A percentile compares a stretch with the other conserved stretches of the same genome.
These are phyloP conservation scores for Apteryx owenii DNA, from an alignment of 2,113 vertebrate genomes.

Conservation along the genomic window DNA sequence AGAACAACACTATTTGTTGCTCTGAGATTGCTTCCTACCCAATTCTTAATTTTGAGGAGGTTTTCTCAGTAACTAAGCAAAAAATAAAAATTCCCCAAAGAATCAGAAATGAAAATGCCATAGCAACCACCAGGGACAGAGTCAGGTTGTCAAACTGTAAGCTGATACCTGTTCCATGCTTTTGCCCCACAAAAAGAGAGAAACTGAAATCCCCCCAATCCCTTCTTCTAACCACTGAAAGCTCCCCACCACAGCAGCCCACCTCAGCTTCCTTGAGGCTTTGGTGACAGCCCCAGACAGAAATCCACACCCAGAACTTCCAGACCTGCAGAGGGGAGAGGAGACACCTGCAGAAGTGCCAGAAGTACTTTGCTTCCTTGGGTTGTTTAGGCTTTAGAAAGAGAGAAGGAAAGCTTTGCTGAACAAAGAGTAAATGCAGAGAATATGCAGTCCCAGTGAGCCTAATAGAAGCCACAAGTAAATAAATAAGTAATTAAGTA, in stretches of 20 bases:
- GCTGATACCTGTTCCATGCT: not conserved
- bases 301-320: not conserved
- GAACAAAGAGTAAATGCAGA: not conserved
- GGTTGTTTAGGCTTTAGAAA: not conserved
- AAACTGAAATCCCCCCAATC: not conserved
- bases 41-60: not conserved
- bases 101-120: not conserved
- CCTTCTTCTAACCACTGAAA: not conserved
- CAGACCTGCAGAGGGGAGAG: not conserved
- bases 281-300: not conserved
- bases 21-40: not conserved
- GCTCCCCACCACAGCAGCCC: not conserved
- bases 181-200: not conserved
- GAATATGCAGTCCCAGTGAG: not conserved
- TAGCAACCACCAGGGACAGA: not conserved
- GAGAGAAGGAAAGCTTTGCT: not conserved
- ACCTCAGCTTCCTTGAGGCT: not conserved
- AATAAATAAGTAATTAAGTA: constrained; percentile 40
- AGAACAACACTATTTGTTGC: not conserved
- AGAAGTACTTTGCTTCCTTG: not conserved
- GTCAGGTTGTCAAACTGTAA: not conserved
- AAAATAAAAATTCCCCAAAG: not conserved
- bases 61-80: not conserved
- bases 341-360: not conserved
- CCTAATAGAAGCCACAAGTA: not conserved